These are phyloP conservation scores for Tokudaia tokunoshimensis DNA, from an alignment of 2,797 vertebrate genomes.

Conservation along the genomic window DNA sequence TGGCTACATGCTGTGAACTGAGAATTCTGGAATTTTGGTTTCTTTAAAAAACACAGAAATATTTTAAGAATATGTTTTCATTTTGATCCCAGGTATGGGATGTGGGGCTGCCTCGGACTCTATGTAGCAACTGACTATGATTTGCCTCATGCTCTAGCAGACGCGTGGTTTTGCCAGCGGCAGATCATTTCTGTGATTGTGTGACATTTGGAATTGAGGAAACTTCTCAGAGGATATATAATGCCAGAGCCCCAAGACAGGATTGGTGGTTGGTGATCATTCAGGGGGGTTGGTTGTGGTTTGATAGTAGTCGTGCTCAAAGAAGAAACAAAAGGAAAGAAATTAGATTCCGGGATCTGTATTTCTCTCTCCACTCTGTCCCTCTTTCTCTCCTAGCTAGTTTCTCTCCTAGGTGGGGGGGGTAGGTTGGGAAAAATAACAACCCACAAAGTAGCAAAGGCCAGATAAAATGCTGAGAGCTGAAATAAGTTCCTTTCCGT, in stretches of 20 bases:
- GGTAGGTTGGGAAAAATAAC: neutral
- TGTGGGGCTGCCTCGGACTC: neutral
- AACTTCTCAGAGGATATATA: neutral
- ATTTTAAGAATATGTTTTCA: neutral
- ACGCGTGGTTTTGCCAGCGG: neutral
- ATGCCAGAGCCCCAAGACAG: neutral
- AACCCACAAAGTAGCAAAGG: neutral
- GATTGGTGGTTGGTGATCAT: neutral
- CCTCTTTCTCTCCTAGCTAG: neutral
- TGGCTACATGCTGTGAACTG: neutral
- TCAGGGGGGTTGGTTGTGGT: neutral
- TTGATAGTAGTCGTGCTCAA: neutral
- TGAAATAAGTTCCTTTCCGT: neutral
- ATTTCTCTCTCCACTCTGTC: neutral
- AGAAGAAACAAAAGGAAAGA: neutral
- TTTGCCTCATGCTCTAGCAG: neutral
- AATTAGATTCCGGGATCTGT: neutral
- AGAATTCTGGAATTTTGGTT: neutral
- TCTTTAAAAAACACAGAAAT: neutral
- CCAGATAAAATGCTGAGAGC: neutral
- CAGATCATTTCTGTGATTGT: neutral
- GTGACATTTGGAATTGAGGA: neutral
- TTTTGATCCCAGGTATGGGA: neutral
- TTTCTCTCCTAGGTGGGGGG: too few species aligned
- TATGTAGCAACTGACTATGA: neutral